A percentile compares a stretch with the other conserved stretches of the same genome.
These are phyloP conservation scores for Cololabis saira DNA, from an alignment of 2,113 vertebrate species.

Conservation along the genomic window DNA sequence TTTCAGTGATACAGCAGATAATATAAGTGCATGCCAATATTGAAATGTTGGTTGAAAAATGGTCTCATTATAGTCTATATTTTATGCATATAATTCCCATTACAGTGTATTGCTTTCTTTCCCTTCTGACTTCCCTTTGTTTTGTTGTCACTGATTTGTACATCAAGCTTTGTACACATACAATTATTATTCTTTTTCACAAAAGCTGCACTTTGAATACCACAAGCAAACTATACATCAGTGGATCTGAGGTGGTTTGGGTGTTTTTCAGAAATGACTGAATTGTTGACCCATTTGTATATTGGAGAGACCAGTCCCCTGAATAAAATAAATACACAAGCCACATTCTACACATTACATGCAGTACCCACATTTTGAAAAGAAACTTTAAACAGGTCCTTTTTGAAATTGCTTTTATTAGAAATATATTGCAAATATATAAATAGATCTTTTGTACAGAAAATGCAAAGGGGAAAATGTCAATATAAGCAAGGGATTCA, in stretches of 20 bases:
- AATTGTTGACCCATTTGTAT: not conserved
- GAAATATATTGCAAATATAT: slow-evolving; percentile 88
- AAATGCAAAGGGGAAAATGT: slow-evolving; percentile 75
- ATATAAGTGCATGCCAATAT: no score
- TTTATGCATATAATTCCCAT: no score
- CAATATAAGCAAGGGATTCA: slow-evolving; percentile 69
- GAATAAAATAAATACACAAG: not conserved
- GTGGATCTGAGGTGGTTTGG: not conserved
- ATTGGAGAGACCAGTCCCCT: no score
- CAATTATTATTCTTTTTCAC: not conserved
- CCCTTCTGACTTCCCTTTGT: no score
- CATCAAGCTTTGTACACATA: not conserved
- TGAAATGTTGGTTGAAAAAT: no score
- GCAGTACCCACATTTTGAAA: not conserved
- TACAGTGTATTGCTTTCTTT: no score
- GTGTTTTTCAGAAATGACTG: not conserved
- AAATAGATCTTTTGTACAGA: slow-evolving; percentile 87
- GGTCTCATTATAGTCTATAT: no score
- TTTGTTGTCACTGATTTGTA: no score
- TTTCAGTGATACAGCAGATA: no score
- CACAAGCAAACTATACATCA: slow-evolving; percentile 10
- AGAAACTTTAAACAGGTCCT: slow-evolving; percentile 10
- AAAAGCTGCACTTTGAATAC: slow-evolving; percentile 6
- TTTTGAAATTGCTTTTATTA: slow-evolving; percentile 67
- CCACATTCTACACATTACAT: no score